These are phyloP conservation scores for Acleris holmiana DNA, from an alignment of 2,888 invertebrate species.

Conservation along the genomic window DNA sequence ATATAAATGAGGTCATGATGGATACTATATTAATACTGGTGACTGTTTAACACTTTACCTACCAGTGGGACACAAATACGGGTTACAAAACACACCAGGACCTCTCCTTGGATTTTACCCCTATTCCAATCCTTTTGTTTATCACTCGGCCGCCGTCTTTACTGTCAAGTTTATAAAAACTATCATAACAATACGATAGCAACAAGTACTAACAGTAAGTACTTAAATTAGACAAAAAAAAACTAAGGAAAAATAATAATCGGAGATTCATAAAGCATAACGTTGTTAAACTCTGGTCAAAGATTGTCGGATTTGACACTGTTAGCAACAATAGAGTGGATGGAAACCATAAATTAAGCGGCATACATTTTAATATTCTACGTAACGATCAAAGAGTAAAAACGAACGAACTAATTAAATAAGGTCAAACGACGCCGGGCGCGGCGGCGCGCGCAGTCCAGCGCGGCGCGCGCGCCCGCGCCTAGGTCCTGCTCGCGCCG, in stretches of 20 bases:
- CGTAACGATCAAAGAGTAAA: constrained; percentile 80
- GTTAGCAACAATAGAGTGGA: constrained; percentile 56
- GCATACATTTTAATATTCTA: constrained; percentile 77
- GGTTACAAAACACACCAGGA: too few relatives aligned
- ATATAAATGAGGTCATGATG: too few relatives aligned
- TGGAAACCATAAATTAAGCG: constrained; percentile 76
- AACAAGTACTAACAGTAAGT: too few relatives aligned
- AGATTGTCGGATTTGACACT: constrained; percentile 19
- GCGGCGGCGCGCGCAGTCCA: constrained; percentile 41
- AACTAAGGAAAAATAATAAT: too few relatives aligned
- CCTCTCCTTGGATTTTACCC: too few relatives aligned
- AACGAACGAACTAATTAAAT: constrained; percentile 83
- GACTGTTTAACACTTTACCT: not conserved
- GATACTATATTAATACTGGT: too few relatives aligned
- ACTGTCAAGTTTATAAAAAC: too few relatives aligned
- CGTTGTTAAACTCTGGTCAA: constrained; percentile 15
- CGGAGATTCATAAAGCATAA: too few relatives aligned
- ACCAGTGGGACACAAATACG: not conserved
- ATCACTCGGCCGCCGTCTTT: too few relatives aligned
- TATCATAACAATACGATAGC: too few relatives aligned
- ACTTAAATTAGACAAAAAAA: too few relatives aligned
- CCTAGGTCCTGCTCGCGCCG: constrained; percentile 48
- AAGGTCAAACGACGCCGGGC: constrained; percentile 78
- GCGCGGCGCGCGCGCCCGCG: constrained; percentile 47
- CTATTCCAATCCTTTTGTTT: too few relatives aligned